Base-by-base conservation (phyloP, 1,140 invertebrate genomes). In the Hormaphis cornu region DNA sequence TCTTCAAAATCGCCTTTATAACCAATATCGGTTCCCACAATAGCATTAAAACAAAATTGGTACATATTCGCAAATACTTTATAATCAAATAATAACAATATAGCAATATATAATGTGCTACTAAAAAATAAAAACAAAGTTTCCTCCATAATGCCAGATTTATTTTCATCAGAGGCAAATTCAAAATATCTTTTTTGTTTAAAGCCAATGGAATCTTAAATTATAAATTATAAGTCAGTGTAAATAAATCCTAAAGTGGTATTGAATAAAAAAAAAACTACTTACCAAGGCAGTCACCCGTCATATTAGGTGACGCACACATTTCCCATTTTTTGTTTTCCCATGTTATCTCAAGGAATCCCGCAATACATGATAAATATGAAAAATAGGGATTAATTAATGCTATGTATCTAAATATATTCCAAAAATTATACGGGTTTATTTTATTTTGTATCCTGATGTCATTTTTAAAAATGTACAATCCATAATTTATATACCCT, bases 1-100 rank as follows among this genome's bases (percentile, higher is more conserved):
- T 72, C 72, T 53, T 70, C 56, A 56, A 30, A 18, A 16, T 24
- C 37, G 22, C 28, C 42, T 63, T 54, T 42, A 22, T 37, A 63
- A 10, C 33, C 24, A 33, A 48, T 18, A 50, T 52, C 48, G 33
- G 33, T 30, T 2, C 71, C 71, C 46, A 63, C 16, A 53, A 61
- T 40, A 33, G 37, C 22, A 33, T 46, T 44, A 54, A 59, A 59
- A 7, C 33, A 14, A 30, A 53, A 28, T n/a, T 72, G 52, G n/a
- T 52, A 58, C 12, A 70, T 3, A 18, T 20, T 22, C 16, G 35
- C 12, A 37, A 71, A 48, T 24, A 69, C 30, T 50, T 59, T 59
- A 69, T 70, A 71, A 24, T 73, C 73, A 12, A 70, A 54, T 28
- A 73, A 59, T 18, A 72, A 16, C 59, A 73, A 70, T 4, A 73